Evolutionary conservation across 1,140 invertebrate species (phyloP).

Genomic region (Pseudomyrmex cubaensis): DNA sequence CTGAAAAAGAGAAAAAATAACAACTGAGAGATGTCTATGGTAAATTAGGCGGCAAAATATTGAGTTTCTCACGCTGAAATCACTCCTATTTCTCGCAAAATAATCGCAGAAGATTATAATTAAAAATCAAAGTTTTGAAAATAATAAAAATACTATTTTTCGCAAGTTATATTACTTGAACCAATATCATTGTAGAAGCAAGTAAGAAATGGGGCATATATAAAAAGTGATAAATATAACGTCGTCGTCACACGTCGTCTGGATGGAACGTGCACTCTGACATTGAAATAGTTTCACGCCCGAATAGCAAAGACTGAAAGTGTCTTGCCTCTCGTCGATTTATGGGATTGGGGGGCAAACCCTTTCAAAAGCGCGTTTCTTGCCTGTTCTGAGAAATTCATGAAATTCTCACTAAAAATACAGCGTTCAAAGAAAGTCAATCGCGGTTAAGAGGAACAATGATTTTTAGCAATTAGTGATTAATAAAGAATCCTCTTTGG

Average conservation of each 20-base stretch:
- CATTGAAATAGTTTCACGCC: slow-evolving; percentile 77
- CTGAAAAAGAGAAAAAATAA: slow-evolving; percentile 48
- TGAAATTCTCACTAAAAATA: slow-evolving; percentile 32
- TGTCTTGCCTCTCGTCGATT: slow-evolving; percentile 75
- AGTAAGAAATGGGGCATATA: not conserved
- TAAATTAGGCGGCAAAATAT: slow-evolving; percentile 62
- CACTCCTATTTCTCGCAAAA: slow-evolving; percentile 39
- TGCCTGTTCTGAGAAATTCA: slow-evolving; percentile 31
- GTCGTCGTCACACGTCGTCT: not conserved
- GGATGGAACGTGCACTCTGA: slow-evolving; percentile 73
- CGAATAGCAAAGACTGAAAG: slow-evolving; percentile 75
- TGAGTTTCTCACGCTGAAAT: slow-evolving; percentile 33
- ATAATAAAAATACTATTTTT: not conserved
- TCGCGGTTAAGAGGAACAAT: not conserved
- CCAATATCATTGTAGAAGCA: not conserved
- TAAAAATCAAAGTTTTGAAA: not conserved
- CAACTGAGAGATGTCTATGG: slow-evolving; percentile 2
- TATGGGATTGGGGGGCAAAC: slow-evolving; percentile 76
- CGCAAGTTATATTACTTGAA: not conserved
- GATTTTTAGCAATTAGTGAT: not conserved
- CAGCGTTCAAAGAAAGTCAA: not conserved
- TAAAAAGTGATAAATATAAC: not conserved
- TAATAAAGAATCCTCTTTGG: no score
- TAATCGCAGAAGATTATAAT: no score
- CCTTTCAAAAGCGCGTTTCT: slow-evolving; percentile 73